Evolutionary conservation across 1,140 invertebrate genomes (phyloP).

Genomic region (Monochamus saltuarius): DNA sequence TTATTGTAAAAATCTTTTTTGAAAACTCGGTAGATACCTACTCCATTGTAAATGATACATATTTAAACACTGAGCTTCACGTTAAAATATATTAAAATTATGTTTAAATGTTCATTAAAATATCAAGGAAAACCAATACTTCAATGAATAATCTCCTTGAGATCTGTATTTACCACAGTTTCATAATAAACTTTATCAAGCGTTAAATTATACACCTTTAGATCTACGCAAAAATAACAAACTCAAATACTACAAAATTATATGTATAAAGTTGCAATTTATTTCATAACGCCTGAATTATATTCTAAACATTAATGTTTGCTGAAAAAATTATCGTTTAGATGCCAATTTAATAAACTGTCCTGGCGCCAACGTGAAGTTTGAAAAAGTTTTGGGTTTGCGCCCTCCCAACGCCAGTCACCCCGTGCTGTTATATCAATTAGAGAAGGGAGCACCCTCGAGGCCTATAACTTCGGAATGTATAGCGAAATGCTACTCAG

Average conservation of each 20-base stretch:
- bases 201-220: not conserved
- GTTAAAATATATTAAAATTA: too few relatives aligned
- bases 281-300: slow-evolving; percentile 8
- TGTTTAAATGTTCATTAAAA: too few relatives aligned
- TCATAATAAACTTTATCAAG: not conserved
- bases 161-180: not conserved
- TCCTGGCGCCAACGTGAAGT: slow-evolving; percentile 33
- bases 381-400: slow-evolving; percentile 48
- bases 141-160: not conserved
- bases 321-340: too few relatives aligned
- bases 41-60: too few relatives aligned
- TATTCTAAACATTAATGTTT: too few relatives aligned
- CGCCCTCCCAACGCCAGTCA: slow-evolving; percentile 26
- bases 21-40: slow-evolving; percentile 1
- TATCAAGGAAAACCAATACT: not conserved
- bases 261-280: slow-evolving; percentile 8
- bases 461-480: slow-evolving; percentile 57
- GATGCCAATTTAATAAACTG: slow-evolving; percentile 35
- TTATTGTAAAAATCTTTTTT: not conserved
- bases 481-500: slow-evolving; percentile 50
- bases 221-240: slow-evolving; percentile 7
- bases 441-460: slow-evolving; percentile 36
- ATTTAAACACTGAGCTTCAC: too few relatives aligned
- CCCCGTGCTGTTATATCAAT: slow-evolving; percentile 32
- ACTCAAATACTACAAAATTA: slow-evolving; percentile 16